A percentile compares a stretch with the other conserved stretches of the same genome.
Conservation (phyloP, 2,888 invertebrate species). For the Galerucella nymphaeae region DNA sequence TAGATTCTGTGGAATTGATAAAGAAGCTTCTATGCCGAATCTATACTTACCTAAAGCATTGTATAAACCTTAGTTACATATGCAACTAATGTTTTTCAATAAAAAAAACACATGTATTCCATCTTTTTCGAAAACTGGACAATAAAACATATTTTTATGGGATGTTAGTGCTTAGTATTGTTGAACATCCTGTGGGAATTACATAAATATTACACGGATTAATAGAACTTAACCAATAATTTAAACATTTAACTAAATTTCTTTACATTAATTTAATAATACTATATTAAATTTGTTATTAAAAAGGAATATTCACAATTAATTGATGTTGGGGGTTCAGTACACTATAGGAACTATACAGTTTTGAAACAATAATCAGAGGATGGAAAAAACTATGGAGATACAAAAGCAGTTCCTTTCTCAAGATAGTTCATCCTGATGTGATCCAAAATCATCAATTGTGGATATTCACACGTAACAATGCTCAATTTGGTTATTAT, state of each 20-base stretch:
- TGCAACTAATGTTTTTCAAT: not conserved
- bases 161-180: constrained; percentile 10
- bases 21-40: too few species aligned
- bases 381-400: too few species aligned
- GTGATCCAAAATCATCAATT: not conserved
- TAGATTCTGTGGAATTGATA: too few species aligned
- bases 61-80: too few species aligned
- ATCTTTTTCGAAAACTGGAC: not conserved
- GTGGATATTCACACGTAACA: constrained; percentile 29
- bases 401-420: not conserved
- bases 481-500: constrained; percentile 16
- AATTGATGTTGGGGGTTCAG: not conserved
- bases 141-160: constrained; percentile 4
- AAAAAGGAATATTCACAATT: constrained; percentile 19
- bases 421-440: not conserved
- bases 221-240: constrained; percentile 12
- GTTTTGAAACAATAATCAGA: too few species aligned
- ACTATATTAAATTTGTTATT: constrained; percentile 20
- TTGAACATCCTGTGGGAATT: not conserved
- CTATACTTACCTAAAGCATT: too few species aligned
- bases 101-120: not conserved
- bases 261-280: constrained; percentile 12
- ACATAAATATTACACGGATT: constrained; percentile 8
- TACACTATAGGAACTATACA: too few species aligned
- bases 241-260: not conserved